Base-by-base conservation (phyloP, 2,797 vertebrate species). In the Uromys caudimaculatus region DNA sequence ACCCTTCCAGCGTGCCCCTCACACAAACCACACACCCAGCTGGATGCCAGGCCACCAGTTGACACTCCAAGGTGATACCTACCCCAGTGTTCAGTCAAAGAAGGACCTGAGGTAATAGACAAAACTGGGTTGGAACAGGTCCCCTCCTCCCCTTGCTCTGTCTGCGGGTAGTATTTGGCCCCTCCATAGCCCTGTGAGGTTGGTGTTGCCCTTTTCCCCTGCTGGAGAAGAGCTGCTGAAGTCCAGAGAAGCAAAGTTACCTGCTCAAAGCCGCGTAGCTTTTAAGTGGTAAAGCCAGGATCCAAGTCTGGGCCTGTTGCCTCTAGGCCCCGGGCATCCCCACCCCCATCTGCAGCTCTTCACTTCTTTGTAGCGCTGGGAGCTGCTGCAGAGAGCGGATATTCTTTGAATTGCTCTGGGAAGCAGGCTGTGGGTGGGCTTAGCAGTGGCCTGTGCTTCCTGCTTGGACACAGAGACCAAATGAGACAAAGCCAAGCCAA, bases 191-290 rank as follows among this genome's bases (percentile, higher is more conserved):
- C 58, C 41, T 13, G 41, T 19, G 3, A 87, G 35, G 38, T 16
- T 69, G 79, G n/a, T 12, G 13, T 13, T 24, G 27, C 13, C 11
- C 27, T 56, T 17, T n/a, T 58, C n/a, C 10, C 19, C 1, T 32
- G 38, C 41, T 41, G 47, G n/a, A n/a, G 44, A 82, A 29, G 41
- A 54, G 32, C 82, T 24, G 1, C 79, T 0, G 12, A 86, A 41
- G 41, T 50, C 73, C 83, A 64, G 85, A 94, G 93, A 94, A 47
- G 77, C 60, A 11, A 93, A 95, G 84, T 17, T 21, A 38, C 38
- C 27, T 32, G 56, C 7, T 14, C 9, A 19, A 41, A 38, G 10
- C 75, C 44, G n/a, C 35, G 71, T 79, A 69, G 82, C 23, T 27
- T 73, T 32, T 21, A 52, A 76, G 79, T 14, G 54, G 41, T 4